Conservation (phyloP, 30 jellyfish, hydroid and myxozoan genomes). For the Aurelia aurita region DNA sequence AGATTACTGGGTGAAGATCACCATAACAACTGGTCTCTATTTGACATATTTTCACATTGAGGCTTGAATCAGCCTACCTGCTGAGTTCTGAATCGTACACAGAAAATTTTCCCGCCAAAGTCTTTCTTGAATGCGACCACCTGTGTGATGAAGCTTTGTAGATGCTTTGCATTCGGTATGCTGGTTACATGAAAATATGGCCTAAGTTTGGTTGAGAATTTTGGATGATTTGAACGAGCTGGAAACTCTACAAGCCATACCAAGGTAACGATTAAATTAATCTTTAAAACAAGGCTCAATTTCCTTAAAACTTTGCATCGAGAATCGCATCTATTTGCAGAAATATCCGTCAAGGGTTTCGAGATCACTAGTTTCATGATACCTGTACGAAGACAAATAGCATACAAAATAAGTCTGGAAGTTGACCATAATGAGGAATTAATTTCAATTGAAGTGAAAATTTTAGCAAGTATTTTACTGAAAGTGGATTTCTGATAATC, state of each 20-base stretch:
- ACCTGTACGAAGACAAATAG: too few relatives aligned
- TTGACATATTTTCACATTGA: slow-evolving; percentile 67
- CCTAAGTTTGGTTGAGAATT: neutral
- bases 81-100: slow-evolving; percentile 68
- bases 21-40: slow-evolving; percentile 41
- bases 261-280: too few relatives aligned
- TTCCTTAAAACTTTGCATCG: too few relatives aligned
- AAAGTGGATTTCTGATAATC: neutral
- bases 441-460: neutral
- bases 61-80: slow-evolving; percentile 67
- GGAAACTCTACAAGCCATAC: too few relatives aligned
- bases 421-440: too few relatives aligned
- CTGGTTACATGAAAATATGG: neutral
- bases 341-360: too few relatives aligned
- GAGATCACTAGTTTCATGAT: too few relatives aligned
- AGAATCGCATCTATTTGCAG: too few relatives aligned
- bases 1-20: slow-evolving; percentile 8
- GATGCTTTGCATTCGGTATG: slow-evolving; percentile 25
- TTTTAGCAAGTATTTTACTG: slow-evolving; percentile 10
- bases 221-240: neutral
- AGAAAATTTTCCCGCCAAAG: slow-evolving; percentile 72
- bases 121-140: slow-evolving; percentile 37
- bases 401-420: too few relatives aligned
- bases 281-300: too few relatives aligned
- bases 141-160: slow-evolving; percentile 52